Conservation (phyloP, 2,888 invertebrate genomes). For the Diarsia brunnea region DNA sequence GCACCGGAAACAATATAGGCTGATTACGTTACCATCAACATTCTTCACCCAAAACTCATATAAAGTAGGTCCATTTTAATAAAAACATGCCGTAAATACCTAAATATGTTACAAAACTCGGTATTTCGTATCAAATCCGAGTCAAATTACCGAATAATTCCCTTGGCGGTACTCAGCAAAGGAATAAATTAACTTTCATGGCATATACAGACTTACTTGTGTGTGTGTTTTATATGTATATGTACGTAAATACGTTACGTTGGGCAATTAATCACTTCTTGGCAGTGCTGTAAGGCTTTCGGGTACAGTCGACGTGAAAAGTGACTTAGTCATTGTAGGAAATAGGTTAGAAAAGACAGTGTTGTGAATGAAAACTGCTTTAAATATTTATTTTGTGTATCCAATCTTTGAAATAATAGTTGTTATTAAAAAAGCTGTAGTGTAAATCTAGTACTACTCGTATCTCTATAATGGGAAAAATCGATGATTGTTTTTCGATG, state of each 20-base stretch:
- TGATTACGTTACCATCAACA: background rate
- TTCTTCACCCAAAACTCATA: background rate
- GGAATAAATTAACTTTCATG: constrained; percentile 56
- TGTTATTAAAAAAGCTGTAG: background rate
- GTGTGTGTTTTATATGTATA: constrained; percentile 14
- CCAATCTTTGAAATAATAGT: background rate
- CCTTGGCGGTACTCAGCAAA: constrained; percentile 37
- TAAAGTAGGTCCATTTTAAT: constrained; percentile 21
- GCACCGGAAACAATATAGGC: background rate
- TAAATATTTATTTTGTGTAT: background rate
- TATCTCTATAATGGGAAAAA: background rate
- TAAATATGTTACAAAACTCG: constrained; percentile 38
- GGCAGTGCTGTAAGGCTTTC: constrained; percentile 33
- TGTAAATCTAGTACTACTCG: background rate
- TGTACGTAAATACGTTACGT: constrained; percentile 46
- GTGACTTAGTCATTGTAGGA: background rate
- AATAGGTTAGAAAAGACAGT: background rate
- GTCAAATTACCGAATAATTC: constrained; percentile 63
- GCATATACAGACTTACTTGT: constrained; percentile 17
- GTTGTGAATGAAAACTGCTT: background rate
- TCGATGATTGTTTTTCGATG: background rate
- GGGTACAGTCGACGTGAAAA: constrained; percentile 37
- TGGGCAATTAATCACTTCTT: constrained; percentile 57
- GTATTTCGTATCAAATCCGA: constrained; percentile 45
- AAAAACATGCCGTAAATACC: constrained; percentile 29